Evolutionary conservation across 2,797 vertebrate species (phyloP), one percentile per base, ranked within the genome.

Genomic region (Thalassophryne amazonica): DNA sequence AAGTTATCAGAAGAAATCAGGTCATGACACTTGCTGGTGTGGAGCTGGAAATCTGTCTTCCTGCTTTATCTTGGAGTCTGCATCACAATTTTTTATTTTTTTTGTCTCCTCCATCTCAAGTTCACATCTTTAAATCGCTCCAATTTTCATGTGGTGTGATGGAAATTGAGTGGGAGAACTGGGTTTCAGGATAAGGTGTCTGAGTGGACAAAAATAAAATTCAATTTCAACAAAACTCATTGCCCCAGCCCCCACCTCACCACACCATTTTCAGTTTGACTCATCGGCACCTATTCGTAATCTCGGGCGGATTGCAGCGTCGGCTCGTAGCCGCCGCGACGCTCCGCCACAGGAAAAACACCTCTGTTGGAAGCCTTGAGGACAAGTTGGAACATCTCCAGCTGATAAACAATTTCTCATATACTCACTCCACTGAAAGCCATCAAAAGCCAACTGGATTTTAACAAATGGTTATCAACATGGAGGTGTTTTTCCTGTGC

Each of bases 61-160:
- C 33, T 20, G 29, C 39, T 35, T 14, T 77, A 83, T 84, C 63
- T 77, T 31, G n/a, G 53, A 2, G 66, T 80, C 77, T 81, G 56
- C 57, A 81, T 84, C 69, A 75, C n/a, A n/a, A n/a, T 52, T 54
- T 37, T 42, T 65, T 55, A 48, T 73, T 74, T 51, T 56, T 52
- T 35, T 69, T 36, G 58, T 59, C 75, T 55, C 71, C 67, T 76
- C 80, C 76, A 86, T 86, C 83, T 80, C 38, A 21, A 19, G 18
- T 83, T 83, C 78, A 83, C 83, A 88, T 89, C 85, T 89, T 84
- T 85, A 86, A 85, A 86, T 89, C 86, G 69, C 73, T 87, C 72
- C 86, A 86, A 86, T 89, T 89, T 88, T 81, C 67, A 48, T 81
- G 77, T 60, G 38, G 83, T 52, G 58, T 70, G 74, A 88, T 85